A percentile compares a stretch with the other conserved stretches of the same genome.
Conservation (phyloP, 2,888 invertebrate genomes). For the Drosophila fungiperda region DNA sequence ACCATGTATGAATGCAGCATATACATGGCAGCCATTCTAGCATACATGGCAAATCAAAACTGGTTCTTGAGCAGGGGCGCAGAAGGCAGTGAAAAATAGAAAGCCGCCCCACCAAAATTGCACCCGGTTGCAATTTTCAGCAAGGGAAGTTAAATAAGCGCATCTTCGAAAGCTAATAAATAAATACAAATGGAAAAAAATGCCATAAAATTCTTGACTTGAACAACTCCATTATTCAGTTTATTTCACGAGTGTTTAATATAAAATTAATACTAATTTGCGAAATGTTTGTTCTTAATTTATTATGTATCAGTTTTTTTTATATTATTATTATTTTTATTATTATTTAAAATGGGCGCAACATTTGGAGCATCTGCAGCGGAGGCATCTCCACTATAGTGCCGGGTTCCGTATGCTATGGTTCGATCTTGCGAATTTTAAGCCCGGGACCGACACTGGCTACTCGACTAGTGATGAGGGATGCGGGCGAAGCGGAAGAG, state of each 20-base stretch:
- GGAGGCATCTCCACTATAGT: slow-evolving; percentile 48
- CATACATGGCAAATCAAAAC: slow-evolving; percentile 55
- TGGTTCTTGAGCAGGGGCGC: slow-evolving; percentile 52
- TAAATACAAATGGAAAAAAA: neutral
- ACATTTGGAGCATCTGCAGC: slow-evolving; percentile 60
- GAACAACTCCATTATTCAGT: slow-evolving; percentile 25
- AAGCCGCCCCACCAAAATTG: slow-evolving; percentile 28
- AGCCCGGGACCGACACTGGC: slow-evolving; percentile 53
- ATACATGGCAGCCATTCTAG: slow-evolving; percentile 59
- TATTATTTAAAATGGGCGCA: slow-evolving; percentile 63
- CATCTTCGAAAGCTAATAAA: neutral
- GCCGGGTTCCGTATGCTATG: slow-evolving; percentile 47
- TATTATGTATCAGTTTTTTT: neutral
- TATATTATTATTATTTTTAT: slow-evolving; percentile 4
- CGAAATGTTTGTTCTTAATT: slow-evolving; percentile 16
- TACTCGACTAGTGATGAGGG: slow-evolving; percentile 37
- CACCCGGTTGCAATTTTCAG: neutral
- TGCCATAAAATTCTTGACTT: neutral
- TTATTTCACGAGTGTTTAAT: slow-evolving; percentile 28
- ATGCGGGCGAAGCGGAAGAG: slow-evolving; percentile 1
- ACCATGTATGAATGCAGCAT: slow-evolving; percentile 53
- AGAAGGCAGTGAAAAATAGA: slow-evolving; percentile 40
- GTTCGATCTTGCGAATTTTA: slow-evolving; percentile 78
- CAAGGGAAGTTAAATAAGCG: neutral
- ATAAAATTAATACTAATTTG: slow-evolving; percentile 26